Conservation (phyloP, 2,113 vertebrate species). For the Chloroceryle aenea region DNA sequence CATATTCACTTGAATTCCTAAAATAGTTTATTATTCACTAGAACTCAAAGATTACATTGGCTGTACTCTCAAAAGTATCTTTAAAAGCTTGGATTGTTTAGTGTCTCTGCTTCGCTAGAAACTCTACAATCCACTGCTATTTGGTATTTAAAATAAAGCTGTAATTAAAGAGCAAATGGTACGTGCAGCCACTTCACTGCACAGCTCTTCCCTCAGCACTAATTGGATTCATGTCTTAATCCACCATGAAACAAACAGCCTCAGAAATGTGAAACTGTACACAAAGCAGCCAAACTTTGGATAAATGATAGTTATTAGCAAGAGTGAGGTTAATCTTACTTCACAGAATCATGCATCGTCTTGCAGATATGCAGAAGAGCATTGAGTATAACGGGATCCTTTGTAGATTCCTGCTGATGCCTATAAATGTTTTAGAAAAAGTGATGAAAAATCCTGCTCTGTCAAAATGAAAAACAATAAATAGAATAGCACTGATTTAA, state of each 20-base stretch:
- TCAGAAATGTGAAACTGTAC: not conserved
- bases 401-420: conserved; percentile 91
- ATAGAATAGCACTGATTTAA: not conserved
- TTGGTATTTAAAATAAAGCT: not conserved
- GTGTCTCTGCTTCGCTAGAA: not conserved
- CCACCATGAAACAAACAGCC: not conserved
- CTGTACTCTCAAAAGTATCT: not conserved
- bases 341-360: conserved; percentile 98
- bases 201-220: conserved; percentile 8
- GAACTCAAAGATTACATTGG: not conserved
- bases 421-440: conserved; percentile 67
- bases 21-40: not conserved
- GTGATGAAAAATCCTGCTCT: not conserved
- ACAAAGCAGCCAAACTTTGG: not conserved
- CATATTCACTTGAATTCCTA: not conserved
- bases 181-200: not conserved
- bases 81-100: not conserved
- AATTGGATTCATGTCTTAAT: conserved; percentile 36
- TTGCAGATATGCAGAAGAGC: conserved; percentile 96
- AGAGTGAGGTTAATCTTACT: conserved; percentile 79
- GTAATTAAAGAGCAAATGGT: conserved; percentile 10
- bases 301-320: not conserved
- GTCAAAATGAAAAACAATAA: not conserved
- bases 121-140: not conserved
- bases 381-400: conserved; percentile 96